A percentile compares a stretch with the other conserved stretches of the same genome.
phyloP scores from a whole-genome alignment of 2,113 vertebrate genomes.

The Conger conger region DNA sequence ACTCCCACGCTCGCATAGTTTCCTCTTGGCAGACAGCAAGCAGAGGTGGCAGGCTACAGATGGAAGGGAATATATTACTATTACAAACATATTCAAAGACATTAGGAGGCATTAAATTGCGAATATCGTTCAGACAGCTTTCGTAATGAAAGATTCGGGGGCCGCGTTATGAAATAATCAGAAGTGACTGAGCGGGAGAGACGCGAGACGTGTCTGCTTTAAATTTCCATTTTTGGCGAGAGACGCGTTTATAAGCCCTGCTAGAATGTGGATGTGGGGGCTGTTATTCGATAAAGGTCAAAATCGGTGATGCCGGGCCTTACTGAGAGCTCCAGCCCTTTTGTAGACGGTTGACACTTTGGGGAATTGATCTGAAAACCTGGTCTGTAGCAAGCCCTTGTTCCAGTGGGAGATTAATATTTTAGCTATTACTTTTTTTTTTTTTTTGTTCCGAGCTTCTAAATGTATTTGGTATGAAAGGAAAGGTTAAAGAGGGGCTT shows the following conservation, averaged over 20 bases:
- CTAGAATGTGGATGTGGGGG: slow-evolving; percentile 71
- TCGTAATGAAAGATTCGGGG: slow-evolving; percentile 88
- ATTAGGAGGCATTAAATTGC: slow-evolving; percentile 92
- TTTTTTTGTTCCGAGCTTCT: slow-evolving; percentile 77
- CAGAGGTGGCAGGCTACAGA: slow-evolving; percentile 41
- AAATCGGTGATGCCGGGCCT: slow-evolving; percentile 69
- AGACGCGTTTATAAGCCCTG: slow-evolving; percentile 67
- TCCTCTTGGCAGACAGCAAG: slow-evolving; percentile 30
- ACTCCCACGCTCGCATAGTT: slow-evolving; percentile 21
- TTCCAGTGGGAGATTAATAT: slow-evolving; percentile 84
- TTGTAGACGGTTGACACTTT: slow-evolving; percentile 76
- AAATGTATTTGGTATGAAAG: slow-evolving; percentile 84
- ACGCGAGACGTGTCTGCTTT: slow-evolving; percentile 78
- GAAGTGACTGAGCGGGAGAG: slow-evolving; percentile 85
- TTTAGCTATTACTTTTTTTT: slow-evolving; percentile 79
- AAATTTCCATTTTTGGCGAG: slow-evolving; percentile 85
- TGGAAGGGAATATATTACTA: slow-evolving; percentile 68
- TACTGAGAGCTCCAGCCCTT: slow-evolving; percentile 76
- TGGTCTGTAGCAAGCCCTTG: slow-evolving; percentile 75
- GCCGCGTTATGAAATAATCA: slow-evolving; percentile 86
- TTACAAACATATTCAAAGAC: slow-evolving; percentile 79
- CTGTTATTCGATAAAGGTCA: slow-evolving; percentile 79
- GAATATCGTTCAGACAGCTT: slow-evolving; percentile 94
- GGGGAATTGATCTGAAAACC: slow-evolving; percentile 84
- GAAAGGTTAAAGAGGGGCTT: slow-evolving; percentile 85